Evolutionary conservation across 2,113 vertebrate species (phyloP).

Genomic region (Macrotus californicus): DNA sequence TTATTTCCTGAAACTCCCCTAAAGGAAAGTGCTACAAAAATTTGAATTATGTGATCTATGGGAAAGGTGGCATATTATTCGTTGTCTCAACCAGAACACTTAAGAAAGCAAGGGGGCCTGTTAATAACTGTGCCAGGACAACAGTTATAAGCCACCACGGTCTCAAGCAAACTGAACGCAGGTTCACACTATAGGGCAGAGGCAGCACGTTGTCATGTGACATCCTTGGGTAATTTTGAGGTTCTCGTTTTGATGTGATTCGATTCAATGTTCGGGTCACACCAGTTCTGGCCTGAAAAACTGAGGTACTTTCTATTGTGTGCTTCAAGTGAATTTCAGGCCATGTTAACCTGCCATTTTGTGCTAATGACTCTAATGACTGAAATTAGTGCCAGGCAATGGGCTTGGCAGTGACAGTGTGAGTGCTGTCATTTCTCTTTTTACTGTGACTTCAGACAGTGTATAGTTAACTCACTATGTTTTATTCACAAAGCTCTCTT

Average conservation of each 20-base stretch:
- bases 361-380: constrained; percentile 19
- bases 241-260: not conserved
- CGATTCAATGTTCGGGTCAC: not conserved
- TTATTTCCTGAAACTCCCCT: not conserved
- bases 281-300: not conserved
- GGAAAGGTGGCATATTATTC: not conserved
- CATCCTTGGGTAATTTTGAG: not conserved
- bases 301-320: not conserved
- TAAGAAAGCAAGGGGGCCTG: not conserved
- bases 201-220: not conserved
- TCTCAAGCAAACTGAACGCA: not conserved
- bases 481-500: constrained; percentile 29
- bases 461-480: not conserved
- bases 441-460: constrained; percentile 1
- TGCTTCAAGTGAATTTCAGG: constrained; percentile 31
- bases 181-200: not conserved
- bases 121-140: not conserved
- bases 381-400: constrained; percentile 32
- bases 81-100: not conserved
- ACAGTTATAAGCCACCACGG: not conserved
- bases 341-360: not conserved
- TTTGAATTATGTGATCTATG: not conserved
- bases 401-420: not conserved
- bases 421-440: constrained; percentile 5
- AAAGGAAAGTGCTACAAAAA: not conserved